Evolutionary conservation across 2,888 invertebrate genomes (phyloP).

Genomic region (Xylocampa areola): DNA sequence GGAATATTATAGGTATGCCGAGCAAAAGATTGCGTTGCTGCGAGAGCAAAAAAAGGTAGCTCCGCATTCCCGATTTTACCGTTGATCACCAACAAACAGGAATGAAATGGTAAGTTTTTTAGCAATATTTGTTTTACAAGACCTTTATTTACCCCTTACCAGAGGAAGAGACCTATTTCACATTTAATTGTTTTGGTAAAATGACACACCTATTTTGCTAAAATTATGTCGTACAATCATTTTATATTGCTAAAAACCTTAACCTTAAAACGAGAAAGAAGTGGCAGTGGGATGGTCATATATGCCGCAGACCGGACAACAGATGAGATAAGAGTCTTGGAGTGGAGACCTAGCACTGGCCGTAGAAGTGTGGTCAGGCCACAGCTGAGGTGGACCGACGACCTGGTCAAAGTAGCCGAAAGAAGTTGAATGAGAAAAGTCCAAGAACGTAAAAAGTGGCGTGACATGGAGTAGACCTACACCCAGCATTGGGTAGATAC

Average conservation of each 20-base stretch:
- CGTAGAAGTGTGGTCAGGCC: too few relatives aligned
- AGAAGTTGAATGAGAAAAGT: too few relatives aligned
- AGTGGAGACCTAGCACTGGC: too few relatives aligned
- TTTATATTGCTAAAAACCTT: constrained; percentile 46
- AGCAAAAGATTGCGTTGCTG: constrained; percentile 8
- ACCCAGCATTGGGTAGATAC: too few relatives aligned
- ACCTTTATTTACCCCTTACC: constrained; percentile 48
- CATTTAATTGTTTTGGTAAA: constrained; percentile 51
- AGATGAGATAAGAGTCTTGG: too few relatives aligned
- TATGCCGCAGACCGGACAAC: too few relatives aligned
- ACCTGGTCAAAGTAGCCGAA: too few relatives aligned
- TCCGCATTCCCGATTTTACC: constrained; percentile 8
- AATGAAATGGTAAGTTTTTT: constrained; percentile 48
- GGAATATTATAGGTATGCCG: constrained; percentile 41
- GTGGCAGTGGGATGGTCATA: too few relatives aligned
- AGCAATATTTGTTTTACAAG: constrained; percentile 48
- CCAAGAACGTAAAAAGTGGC: too few relatives aligned
- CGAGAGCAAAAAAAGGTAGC: constrained; percentile 5
- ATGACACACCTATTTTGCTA: constrained; percentile 48
- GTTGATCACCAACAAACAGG: constrained; percentile 41
- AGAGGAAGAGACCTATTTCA: constrained; percentile 48
- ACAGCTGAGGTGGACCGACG: too few relatives aligned
- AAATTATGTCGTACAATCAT: constrained; percentile 55
- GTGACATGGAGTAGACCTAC: too few relatives aligned
- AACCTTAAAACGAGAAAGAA: too few relatives aligned